A percentile compares a stretch with the other conserved stretches of the same genome.
These are phyloP conservation scores for Lemur catta DNA, from an alignment of 2,797 vertebrate species.

Conservation along the genomic window DNA sequence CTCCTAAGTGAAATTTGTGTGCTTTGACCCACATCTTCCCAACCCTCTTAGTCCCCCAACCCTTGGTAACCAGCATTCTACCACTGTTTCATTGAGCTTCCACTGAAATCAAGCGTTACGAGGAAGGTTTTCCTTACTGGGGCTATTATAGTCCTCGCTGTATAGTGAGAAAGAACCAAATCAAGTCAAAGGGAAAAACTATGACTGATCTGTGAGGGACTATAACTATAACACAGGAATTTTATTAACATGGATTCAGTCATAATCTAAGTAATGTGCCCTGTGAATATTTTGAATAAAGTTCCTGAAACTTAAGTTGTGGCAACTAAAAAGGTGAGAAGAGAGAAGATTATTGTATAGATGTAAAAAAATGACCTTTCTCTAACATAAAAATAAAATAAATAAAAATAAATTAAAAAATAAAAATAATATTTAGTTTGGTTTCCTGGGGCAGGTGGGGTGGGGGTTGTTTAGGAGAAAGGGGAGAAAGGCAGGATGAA, in stretches of 20 bases:
- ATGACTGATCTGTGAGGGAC: background rate
- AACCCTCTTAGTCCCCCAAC: background rate
- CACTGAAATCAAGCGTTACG: conserved; percentile 38
- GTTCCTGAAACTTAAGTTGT: background rate
- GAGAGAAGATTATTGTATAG: background rate
- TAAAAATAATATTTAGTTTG: background rate
- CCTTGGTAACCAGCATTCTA: background rate
- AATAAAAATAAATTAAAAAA: background rate
- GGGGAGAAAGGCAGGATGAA: background rate
- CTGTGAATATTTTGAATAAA: background rate
- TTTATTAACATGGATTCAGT: background rate
- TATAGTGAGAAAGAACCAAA: background rate
- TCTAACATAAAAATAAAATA: background rate
- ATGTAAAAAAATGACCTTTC: background rate
- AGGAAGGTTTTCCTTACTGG: conserved; percentile 25
- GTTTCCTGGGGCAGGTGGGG: background rate
- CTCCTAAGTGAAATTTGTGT: background rate
- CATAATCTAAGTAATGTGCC: background rate
- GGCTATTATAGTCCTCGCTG: background rate
- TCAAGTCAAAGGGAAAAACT: background rate
- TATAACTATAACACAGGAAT: background rate
- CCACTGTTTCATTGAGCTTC: conserved; percentile 31
- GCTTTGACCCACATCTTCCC: background rate
- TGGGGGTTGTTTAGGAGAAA: background rate
- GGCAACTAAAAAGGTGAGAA: background rate